A percentile compares a stretch with the other conserved stretches of the same genome.
Conservation (phyloP, 2,888 invertebrate genomes). For the Eristalis tenax region DNA sequence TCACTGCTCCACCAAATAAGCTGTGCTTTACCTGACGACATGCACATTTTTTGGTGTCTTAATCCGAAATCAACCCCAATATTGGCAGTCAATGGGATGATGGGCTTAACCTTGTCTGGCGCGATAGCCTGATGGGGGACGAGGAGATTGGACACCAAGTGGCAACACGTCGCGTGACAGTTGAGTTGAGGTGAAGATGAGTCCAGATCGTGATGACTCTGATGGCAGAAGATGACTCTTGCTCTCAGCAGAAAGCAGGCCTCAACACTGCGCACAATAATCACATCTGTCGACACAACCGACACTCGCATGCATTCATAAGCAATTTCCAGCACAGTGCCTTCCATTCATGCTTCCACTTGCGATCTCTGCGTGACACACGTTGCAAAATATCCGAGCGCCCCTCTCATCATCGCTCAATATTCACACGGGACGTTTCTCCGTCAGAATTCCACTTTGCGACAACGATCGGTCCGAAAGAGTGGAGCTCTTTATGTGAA, state of each 20-base stretch:
- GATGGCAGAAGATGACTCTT: too few species aligned
- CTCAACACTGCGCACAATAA: neutral
- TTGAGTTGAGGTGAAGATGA: too few species aligned
- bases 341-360: neutral
- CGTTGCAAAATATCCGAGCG: neutral
- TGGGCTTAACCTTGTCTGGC: neutral
- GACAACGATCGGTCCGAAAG: conserved; percentile 25
- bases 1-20: neutral
- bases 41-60: neutral
- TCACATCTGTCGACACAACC: neutral
- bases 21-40: neutral
- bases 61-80: neutral
- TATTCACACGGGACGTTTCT: conserved; percentile 54
- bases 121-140: neutral
- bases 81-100: neutral
- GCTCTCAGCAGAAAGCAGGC: too few species aligned
- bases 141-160: too few species aligned
- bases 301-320: too few species aligned
- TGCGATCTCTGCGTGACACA: neutral
- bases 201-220: too few species aligned
- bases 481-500: conserved; percentile 21
- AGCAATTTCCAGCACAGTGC: neutral
- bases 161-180: too few species aligned
- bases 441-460: conserved; percentile 30
- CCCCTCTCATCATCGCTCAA: neutral